phyloP scores from a whole-genome alignment of 2,888 invertebrate species.

The Listrodromus nycthemerus region DNA sequence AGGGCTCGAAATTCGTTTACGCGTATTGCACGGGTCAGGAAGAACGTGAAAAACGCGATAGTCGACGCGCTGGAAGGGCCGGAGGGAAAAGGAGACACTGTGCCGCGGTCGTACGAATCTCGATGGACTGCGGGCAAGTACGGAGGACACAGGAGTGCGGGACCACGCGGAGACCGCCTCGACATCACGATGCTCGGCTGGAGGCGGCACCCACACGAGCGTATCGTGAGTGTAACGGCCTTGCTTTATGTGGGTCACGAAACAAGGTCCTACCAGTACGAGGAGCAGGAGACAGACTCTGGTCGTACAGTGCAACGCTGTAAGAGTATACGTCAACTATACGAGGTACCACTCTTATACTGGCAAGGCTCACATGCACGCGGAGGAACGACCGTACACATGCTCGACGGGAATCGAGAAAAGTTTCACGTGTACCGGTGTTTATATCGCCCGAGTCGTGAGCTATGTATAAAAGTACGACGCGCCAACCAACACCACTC shows the following conservation, averaged over 20 bases:
- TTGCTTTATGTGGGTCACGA: constrained; percentile 84
- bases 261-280: constrained; percentile 83
- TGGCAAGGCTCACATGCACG: not conserved
- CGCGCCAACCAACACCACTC: constrained; percentile 22
- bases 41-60: not conserved
- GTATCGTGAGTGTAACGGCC: constrained; percentile 83
- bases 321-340: not conserved
- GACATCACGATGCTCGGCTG: constrained; percentile 65
- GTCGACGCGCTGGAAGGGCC: not conserved
- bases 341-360: not conserved
- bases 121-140: not conserved
- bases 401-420: constrained; percentile 35
- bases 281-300: constrained; percentile 68
- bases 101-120: not conserved
- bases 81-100: not conserved
- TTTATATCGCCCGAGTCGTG: constrained; percentile 13
- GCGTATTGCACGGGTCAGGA: constrained; percentile 1
- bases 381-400: not conserved
- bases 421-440: constrained; percentile 24
- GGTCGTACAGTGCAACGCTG: constrained; percentile 9
- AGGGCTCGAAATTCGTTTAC: not conserved
- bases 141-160: constrained; percentile 51
- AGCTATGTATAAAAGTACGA: not conserved
- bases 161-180: constrained; percentile 66
- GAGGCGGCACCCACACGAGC: constrained; percentile 74